These are phyloP conservation scores for Eurois occulta DNA, from an alignment of 2,888 invertebrate species.

Conservation along the genomic window DNA sequence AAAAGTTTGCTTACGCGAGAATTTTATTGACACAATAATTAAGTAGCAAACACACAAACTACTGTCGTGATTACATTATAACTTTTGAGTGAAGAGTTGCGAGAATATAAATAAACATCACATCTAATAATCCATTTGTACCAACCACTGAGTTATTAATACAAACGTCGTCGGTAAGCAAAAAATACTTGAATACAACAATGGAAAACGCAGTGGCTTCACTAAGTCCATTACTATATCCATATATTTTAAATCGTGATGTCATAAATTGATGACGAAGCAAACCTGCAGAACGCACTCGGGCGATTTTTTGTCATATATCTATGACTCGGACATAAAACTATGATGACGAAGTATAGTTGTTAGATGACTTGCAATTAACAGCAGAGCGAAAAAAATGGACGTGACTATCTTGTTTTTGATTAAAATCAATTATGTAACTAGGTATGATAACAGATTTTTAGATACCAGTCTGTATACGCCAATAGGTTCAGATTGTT, in stretches of 20 bases:
- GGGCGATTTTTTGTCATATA: conserved; percentile 28
- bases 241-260: conserved; percentile 41
- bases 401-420: not conserved
- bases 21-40: conserved; percentile 38
- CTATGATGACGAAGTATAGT: conserved; percentile 1
- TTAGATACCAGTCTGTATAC: not conserved
- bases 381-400: not conserved
- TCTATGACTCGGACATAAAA: conserved; percentile 20
- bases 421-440: conserved; percentile 12
- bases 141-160: not conserved
- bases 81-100: not conserved
- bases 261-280: conserved; percentile 30
- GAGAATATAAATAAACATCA: not conserved
- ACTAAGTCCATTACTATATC: not conserved
- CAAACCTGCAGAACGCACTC: not conserved
- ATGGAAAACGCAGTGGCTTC: conserved; percentile 26
- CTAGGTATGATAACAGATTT: conserved; percentile 4
- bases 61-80: conserved; percentile 14
- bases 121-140: not conserved
- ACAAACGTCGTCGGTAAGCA: not conserved
- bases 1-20: conserved; percentile 29
- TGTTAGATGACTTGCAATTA: conserved; percentile 35
- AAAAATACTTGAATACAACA: conserved; percentile 25
- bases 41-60: conserved; percentile 27
- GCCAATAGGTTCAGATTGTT: not conserved